Base-by-base conservation (phyloP, 2,113 vertebrate genomes). In the Dicaeum eximium region DNA sequence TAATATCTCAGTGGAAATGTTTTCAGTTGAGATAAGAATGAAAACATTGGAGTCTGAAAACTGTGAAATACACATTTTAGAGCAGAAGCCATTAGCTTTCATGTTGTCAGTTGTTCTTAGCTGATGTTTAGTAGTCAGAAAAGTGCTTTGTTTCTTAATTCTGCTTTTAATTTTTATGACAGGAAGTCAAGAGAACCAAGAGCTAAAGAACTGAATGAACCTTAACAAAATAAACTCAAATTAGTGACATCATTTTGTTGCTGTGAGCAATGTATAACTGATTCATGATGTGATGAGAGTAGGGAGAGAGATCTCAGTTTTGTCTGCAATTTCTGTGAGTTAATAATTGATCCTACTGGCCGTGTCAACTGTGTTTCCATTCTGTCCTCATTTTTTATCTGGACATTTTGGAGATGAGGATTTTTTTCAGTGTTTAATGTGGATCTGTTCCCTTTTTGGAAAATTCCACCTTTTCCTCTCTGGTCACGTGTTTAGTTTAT, bases 151-250 rank as follows among this genome's bases (percentile, higher is more conserved):
- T 75, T 93, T 88, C 58, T 77, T 86, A 81, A 78, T 87, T 81
- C 23, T 54, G 17, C 31, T 85, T 56, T 75, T 93, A 33, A 23
- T 88, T 92, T 70, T 92, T 65, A 31, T 77, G 66, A 44, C 15
- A 28, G 31, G 62, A 90, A 90, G 33, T 78, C n/a, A 82, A 75
- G 47, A 67, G 64, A 95, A 81, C 62, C 51, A 71, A 65, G 84
- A 95, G 50, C 51, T 92, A 30, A 93, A 81, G 60, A 86, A 91
- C 11, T 87, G 80, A 87, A 94, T 82, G 31, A 88, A 88, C 27
- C 57, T 95, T 91, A 85, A 80, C 35, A 88, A 88, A 88, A 69
- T 54, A 91, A 90, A 60, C n/a, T 79, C 30, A 33, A 90, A 72
- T 81, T 51, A 86, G 37, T 56, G 67, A 40, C 24, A 14, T 72